Percentiles rank a stretch among this genome's conserved stretches.
These are phyloP conservation scores for Sprattus sprattus DNA, from an alignment of 2,113 vertebrate species.

Conservation along the genomic window DNA sequence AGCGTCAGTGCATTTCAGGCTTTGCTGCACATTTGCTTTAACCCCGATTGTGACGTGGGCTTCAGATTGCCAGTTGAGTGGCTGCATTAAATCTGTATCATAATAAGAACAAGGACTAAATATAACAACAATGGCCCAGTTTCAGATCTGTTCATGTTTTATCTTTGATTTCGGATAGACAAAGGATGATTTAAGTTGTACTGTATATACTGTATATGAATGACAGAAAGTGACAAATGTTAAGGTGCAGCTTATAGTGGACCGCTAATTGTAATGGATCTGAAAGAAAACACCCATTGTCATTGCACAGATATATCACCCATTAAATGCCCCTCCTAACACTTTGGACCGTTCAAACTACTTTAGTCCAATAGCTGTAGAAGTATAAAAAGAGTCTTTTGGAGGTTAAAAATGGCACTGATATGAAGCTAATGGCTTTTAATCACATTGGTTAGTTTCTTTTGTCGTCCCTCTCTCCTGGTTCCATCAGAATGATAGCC, in stretches of 20 bases:
- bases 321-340: not conserved
- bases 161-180: not conserved
- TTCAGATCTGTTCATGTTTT: not conserved
- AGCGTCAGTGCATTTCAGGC: conserved; percentile 44
- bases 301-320: not conserved
- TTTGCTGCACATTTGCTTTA: conserved; percentile 44
- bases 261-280: not conserved
- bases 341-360: not conserved
- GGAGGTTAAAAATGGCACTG: conserved; percentile 30
- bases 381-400: not conserved
- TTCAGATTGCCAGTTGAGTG: conserved; percentile 14
- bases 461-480: conserved; percentile 24
- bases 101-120: not conserved
- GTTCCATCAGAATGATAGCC: conserved; percentile 27
- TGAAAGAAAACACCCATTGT: not conserved
- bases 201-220: not conserved
- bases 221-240: not conserved
- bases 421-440: conserved; percentile 44
- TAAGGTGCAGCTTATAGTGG: not conserved
- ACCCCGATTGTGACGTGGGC: conserved; percentile 40
- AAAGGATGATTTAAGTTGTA: not conserved
- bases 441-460: conserved; percentile 45
- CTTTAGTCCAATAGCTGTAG: not conserved
- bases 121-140: not conserved
- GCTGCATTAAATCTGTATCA: conserved; percentile 24